Evolutionary conservation across 2,113 vertebrate genomes (phyloP), one percentile per base, ranked within the genome.

Genomic region (Spilogale gracilis): DNA sequence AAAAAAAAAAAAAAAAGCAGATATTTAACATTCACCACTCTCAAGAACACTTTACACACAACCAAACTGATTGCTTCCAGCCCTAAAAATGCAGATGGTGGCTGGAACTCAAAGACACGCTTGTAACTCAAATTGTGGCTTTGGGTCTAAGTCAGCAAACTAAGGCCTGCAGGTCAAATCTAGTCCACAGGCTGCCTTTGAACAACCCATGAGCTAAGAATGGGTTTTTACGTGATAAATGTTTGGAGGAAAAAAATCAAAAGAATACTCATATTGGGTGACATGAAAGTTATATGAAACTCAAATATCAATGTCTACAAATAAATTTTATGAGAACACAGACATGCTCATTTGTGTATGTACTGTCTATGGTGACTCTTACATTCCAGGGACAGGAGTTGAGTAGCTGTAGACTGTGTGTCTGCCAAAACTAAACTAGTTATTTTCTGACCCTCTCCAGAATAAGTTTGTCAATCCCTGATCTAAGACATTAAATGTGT

Each of bases 251-350:
- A 9, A 65, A 27, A 58, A 94, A 48, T 60, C 23, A 65, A 86
- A 93, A 58, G 32, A 91, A 92, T 92, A n/a, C 20, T 93, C 89
- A 84, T 48, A 86, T 45, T 84, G 48, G n/a, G 25, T 96, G 78
- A 78, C 12, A 61, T 60, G 38, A 92, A 89, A 91, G 86, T 14
- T 60, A 86, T 32, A 76, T n/a, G 48, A 89, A 93, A 95, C 85
- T 87, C 43, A 95, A 74, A 69, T 79, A 60, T 20, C 8, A 83
- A 20, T 76, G 61, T 65, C 38, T 74, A 73, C 52, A 94, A 85
- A 48, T 67, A 52, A 79, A 17, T 11, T 61, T 94, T 69, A 25
- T 7, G 45, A n/a, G 23, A 67, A 76, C 17, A 21, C 12, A 93
- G 45, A 65, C 43, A n/a, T 21, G 23, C n/a, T 80, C 32, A 43